Evolutionary conservation across 1,140 invertebrate species (phyloP), one percentile per base, ranked within the genome.

Genomic region (Cataglyphis hispanica): DNA sequence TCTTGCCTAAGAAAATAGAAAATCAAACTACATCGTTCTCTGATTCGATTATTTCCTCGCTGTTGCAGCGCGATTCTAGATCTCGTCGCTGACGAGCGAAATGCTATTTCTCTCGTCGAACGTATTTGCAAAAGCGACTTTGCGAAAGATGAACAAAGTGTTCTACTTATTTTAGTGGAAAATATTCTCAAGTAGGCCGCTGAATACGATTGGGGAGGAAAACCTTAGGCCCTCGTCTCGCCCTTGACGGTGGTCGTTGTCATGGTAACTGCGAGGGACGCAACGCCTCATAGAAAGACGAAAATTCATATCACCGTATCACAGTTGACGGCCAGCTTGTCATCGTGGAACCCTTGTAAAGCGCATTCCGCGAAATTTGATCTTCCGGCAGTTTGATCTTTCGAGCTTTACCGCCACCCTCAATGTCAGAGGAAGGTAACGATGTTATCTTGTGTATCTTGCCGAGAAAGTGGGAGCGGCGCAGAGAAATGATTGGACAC

Each of bases 231-330:
- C 11, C n/a, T 58, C 53, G 74, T 43, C 13, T 70, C 25, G 40
- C 8, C 34, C 37, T 63, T 61, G 34, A 25, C 37, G 25, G 1
- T 19, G n/a, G 63, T 76, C 27, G 88, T 90, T 40, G 75, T 58
- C 85, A 87, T 85, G n/a, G 78, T 66, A 87, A 87, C 85, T 78
- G 40, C 80, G 69, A 63, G 78, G 61, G 84, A 72, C 34, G 22
- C 37, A 37, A 22, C 58, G 37, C 53, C 37, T 19, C 19, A 34
- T 69, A 43, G 64, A 84, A 78, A 37, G 25, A 75, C 74, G 64
- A 88, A 89, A 83, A 83, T 87, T 77, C 63, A 40, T 40, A 50
- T 72, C 46, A 40, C 13, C 31, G 31, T 31, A 31, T 31, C 31
- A 31, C 61, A 80, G 67, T 50, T 66, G 56, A 83, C 69, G 70